Percentiles rank a stretch among this genome's conserved stretches.
phyloP scores from a whole-genome alignment of 2,888 invertebrate species.

The Epistrophe eligans region DNA sequence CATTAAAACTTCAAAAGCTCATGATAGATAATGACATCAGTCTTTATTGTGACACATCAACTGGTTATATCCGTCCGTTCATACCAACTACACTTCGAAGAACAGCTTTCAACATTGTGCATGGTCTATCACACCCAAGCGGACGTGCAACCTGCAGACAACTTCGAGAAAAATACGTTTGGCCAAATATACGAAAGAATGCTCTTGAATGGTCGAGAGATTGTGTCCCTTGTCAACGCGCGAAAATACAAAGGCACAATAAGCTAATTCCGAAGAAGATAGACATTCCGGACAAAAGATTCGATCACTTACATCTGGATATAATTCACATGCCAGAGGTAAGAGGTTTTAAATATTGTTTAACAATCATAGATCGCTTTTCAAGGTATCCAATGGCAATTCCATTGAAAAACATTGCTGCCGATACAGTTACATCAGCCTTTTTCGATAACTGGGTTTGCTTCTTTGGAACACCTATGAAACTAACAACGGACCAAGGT shows the following conservation, averaged over 20 bases:
- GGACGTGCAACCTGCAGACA: slow-evolving; percentile 33
- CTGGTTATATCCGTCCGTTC: slow-evolving; percentile 35
- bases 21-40: slow-evolving; percentile 28
- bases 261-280: neutral
- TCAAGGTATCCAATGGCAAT: slow-evolving; percentile 71
- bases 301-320: too few species aligned
- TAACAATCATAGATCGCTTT: slow-evolving; percentile 42
- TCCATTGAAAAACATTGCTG: slow-evolving; percentile 70
- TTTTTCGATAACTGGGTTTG: slow-evolving; percentile 80
- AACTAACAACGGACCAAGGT: slow-evolving; percentile 80
- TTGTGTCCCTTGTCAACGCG: neutral
- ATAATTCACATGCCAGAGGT: too few species aligned
- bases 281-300: slow-evolving; percentile 3
- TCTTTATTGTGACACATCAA: slow-evolving; percentile 53
- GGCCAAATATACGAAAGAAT: too few species aligned
- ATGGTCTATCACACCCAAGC: slow-evolving; percentile 52
- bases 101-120: slow-evolving; percentile 31
- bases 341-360: too few species aligned
- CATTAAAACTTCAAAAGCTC: slow-evolving; percentile 29
- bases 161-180: too few species aligned
- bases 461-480: slow-evolving; percentile 81
- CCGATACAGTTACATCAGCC: slow-evolving; percentile 55
- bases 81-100: slow-evolving; percentile 9
- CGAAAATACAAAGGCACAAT: neutral
- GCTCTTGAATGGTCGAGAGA: too few species aligned